Base-by-base conservation (phyloP, 92 coral and sea anemone species). In the Anthopleura xanthogrammica region DNA sequence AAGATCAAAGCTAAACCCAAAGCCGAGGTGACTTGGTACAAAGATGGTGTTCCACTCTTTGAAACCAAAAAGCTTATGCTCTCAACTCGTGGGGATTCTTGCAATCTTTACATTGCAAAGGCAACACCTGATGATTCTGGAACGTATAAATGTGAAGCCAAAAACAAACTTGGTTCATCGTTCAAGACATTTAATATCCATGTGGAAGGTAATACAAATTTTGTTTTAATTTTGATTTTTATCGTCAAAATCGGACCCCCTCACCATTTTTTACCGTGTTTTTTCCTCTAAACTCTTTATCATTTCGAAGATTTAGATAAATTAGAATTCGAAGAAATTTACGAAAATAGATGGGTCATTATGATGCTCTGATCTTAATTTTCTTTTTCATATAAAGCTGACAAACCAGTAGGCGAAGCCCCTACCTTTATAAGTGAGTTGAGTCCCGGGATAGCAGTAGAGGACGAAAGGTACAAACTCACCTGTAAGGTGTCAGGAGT, bases 11-110 rank as follows among this genome's bases (percentile, higher is more conserved):
- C 98, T 24, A 94, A 88, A 80, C 99, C 99, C 0, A 88, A 81
- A 79, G 98, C 99, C 11, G 89, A 93, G 56, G 89, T 97, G 12
- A 91, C 96, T 58, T 97, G 99, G 99, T 96, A 92, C 92, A 95
- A 90, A 83, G 97, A 94, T 66, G 98, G 95, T 57, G 79, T 79
- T 23, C 92, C 72, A 8, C 81, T 96, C 7, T 90, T 84, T 65
- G 92, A 97, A 72, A 88, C 90, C 6, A 90, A 92, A 82, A 92
- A 92, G 52, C 17, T 92, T 5, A 75, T 89, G 70, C 72, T 92
- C 14, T 93, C 82, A 81, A 83, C 92, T 43, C 91, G 90, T 16
- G 93, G 89, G 11, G 98, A 91, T 72, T 87, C 85, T 60, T 95
- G 81, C 71, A 77, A 86, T 19, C 84, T 92, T 66, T 89, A 89